Base-by-base conservation (phyloP, 2,797 vertebrate species). In the Salarias fasciatus region DNA sequence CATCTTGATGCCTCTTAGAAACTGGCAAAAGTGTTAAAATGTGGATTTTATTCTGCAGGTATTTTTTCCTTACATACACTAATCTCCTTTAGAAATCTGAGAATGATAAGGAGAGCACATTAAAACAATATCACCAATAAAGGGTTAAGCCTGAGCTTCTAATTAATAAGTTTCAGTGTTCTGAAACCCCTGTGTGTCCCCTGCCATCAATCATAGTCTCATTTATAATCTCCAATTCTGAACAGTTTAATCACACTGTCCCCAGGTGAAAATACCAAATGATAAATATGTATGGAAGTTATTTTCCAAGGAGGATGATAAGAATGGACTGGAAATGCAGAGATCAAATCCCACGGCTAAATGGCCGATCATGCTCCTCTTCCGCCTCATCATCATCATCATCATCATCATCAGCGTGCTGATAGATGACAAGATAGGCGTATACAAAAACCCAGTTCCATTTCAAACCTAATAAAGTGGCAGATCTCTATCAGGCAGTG, bases 401-500 rank as follows among this genome's bases (percentile, higher is more conserved):
- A 55, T 68, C 49, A 53, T 54, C 51, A 56, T 43, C 40, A 56
- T 57, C 46, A 53, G 46, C 51, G 40, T n/a, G 6, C 33, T 41
- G 58, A 80, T 80, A 59, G 46, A 56, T 40, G 28, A 41, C n/a
- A 36, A 70, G 69, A 82, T 75, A 69, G 55, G 53, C 53, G 61
- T 71, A 72, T 63, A 29, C 13, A 57, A 44, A 42, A 36, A 47
- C n/a, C 13, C 15, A 5, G 12, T 56, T 62, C 29, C 13, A 53
- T 69, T 68, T 65, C 6, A 41, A 38, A 55, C 59, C 38, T 8
- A 37, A 66, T 29, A 46, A 52, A 48, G 24, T 44, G 5, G 53
- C 7, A 53, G 67, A 66, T 63, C 11, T 3, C 13, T 58, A 65
- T 71, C 63, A 40, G 15, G n/a, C 53, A 31, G 24, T 38, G 12